phyloP scores from a whole-genome alignment of 2,888 invertebrate genomes.

The Diplazon laetatorius region DNA sequence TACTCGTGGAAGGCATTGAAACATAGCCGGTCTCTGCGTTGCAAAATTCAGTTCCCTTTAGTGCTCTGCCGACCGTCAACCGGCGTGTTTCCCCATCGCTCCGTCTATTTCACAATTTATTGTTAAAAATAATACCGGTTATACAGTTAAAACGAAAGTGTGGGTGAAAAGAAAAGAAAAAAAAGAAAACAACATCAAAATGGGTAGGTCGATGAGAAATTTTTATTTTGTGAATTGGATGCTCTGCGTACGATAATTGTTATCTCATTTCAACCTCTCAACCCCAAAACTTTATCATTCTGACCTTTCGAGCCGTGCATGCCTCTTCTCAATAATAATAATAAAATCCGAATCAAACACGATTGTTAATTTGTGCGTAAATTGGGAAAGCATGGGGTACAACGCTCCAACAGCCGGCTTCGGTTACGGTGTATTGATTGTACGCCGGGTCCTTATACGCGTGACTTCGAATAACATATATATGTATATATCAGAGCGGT shows the following conservation, averaged over 20 bases:
- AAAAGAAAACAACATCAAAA: slow-evolving; percentile 9
- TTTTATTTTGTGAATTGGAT: not conserved
- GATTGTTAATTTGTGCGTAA: not conserved
- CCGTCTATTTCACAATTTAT: not conserved
- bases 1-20: slow-evolving; percentile 6
- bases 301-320: not conserved
- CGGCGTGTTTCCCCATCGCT: slow-evolving; percentile 1
- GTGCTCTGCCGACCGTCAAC: slow-evolving; percentile 39
- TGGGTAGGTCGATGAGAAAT: slow-evolving; percentile 40
- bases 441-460: not conserved
- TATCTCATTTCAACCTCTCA: no score
- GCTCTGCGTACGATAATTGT: not conserved
- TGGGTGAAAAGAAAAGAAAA: not conserved
- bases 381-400: not conserved
- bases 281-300: not conserved
- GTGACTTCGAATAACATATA: slow-evolving; percentile 13
- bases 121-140: not conserved
- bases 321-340: not conserved
- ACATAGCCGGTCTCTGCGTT: not conserved
- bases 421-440: slow-evolving; percentile 45
- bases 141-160: not conserved
- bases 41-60: slow-evolving; percentile 29
- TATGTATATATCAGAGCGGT: not conserved
- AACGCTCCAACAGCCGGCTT: slow-evolving; percentile 22
- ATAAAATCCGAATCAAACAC: not conserved